phyloP scores from a whole-genome alignment of 2,888 invertebrate genomes.

The Blera fallax region DNA sequence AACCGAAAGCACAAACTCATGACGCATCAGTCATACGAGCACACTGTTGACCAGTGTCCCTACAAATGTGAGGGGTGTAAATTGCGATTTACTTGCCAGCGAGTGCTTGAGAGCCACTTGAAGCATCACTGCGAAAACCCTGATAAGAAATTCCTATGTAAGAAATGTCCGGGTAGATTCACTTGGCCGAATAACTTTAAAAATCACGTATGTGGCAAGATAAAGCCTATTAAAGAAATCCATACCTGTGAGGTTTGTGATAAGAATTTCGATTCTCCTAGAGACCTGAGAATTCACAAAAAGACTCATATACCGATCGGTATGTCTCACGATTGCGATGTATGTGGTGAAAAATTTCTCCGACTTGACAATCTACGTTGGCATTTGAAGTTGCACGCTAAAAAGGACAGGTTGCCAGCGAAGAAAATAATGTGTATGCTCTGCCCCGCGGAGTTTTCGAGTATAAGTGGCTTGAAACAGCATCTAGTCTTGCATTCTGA shows the following conservation, averaged over 20 bases:
- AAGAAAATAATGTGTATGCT: constrained; percentile 75
- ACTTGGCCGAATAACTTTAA: constrained; percentile 79
- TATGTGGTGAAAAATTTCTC: constrained; percentile 70
- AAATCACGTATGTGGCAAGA: constrained; percentile 76
- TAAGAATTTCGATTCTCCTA: constrained; percentile 84
- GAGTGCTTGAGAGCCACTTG: constrained; percentile 83
- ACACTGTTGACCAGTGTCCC: constrained; percentile 81
- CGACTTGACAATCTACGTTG: constrained; percentile 64
- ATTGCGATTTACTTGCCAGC: constrained; percentile 83
- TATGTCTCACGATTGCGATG: constrained; percentile 57
- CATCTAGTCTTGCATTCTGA: constrained; percentile 76
- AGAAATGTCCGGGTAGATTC: constrained; percentile 79
- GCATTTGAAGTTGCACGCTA: constrained; percentile 60
- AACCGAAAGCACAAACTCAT: constrained; percentile 77
- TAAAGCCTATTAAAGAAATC: neutral
- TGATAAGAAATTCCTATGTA: constrained; percentile 76
- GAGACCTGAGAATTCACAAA: constrained; percentile 84
- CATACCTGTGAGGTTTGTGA: constrained; percentile 83
- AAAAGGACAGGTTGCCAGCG: neutral
- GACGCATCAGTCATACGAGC: constrained; percentile 77
- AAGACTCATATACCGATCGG: constrained; percentile 83
- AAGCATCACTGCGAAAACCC: constrained; percentile 80
- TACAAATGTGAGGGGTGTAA: constrained; percentile 83
- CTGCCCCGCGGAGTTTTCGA: constrained; percentile 74
- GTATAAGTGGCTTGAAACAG: constrained; percentile 73